phyloP scores from a whole-genome alignment of 2,888 invertebrate genomes.

The Caenorhabditis japonica region DNA sequence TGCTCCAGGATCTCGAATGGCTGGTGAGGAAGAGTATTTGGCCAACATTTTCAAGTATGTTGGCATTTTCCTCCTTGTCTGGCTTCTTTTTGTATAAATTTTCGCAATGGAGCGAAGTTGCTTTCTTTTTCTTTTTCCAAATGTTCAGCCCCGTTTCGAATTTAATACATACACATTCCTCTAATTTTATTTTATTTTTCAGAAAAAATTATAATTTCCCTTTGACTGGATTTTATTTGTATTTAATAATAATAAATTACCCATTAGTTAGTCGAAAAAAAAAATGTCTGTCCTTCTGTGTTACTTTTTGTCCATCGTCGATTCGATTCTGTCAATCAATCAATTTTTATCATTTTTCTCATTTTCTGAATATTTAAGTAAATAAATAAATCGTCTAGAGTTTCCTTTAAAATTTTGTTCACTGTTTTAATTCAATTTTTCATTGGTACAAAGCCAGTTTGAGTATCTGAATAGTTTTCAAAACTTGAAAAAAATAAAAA shows the following conservation, averaged over 20 bases:
- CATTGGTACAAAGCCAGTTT: neutral
- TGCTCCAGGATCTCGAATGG: conserved; percentile 68
- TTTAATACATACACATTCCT: conserved; percentile 12
- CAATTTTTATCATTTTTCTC: neutral
- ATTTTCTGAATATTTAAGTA: neutral
- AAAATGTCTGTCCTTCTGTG: conserved; percentile 17
- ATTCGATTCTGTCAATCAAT: neutral
- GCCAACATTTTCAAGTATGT: conserved; percentile 73
- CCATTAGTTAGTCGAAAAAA: too few relatives aligned
- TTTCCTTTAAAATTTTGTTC: neutral
- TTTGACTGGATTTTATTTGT: conserved; percentile 2
- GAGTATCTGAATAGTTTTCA: neutral
- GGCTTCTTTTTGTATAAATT: conserved; percentile 71
- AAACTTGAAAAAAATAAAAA: too few relatives aligned
- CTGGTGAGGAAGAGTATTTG: conserved; percentile 73
- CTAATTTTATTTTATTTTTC: neutral
- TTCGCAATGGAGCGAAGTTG: too few relatives aligned
- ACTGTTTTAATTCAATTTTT: too few relatives aligned
- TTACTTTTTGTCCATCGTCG: conserved; percentile 11
- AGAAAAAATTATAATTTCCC: neutral
- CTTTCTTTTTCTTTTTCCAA: neutral
- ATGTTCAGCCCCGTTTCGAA: neutral
- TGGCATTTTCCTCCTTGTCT: conserved; percentile 73
- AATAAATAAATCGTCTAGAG: conserved; percentile 8
- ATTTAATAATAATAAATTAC: neutral